Percentiles rank a stretch among this genome's conserved stretches.
These are phyloP conservation scores for Ibycter americanus DNA, from an alignment of 2,797 vertebrate species.

Conservation along the genomic window DNA sequence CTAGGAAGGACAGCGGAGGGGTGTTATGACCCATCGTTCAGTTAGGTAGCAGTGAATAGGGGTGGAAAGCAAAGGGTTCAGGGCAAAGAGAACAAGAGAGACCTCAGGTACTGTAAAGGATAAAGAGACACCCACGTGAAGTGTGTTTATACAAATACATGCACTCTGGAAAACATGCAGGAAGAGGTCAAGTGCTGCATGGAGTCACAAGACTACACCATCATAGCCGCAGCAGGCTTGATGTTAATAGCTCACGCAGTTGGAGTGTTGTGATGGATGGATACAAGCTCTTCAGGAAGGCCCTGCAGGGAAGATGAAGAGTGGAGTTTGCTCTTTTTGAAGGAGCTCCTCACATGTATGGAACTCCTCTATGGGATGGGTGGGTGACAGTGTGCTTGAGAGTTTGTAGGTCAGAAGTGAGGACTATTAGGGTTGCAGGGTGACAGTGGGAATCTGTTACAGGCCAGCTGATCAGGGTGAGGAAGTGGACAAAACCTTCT, in stretches of 20 bases:
- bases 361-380: background rate
- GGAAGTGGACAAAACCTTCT: background rate
- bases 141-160: background rate
- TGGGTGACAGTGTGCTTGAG: background rate
- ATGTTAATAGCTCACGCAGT: background rate
- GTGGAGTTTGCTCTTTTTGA: background rate
- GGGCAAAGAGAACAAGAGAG: background rate
- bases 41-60: background rate
- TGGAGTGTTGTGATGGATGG: background rate
- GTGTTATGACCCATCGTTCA: background rate
- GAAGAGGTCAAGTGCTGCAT: background rate
- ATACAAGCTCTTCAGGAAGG: background rate
- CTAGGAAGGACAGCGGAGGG: background rate
- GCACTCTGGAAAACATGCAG: background rate
- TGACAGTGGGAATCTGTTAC: background rate
- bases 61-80: background rate
- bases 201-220: background rate
- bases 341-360: rapidly evolving
- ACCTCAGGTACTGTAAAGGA: background rate
- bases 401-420: background rate
- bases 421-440: background rate
- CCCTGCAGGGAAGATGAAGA: background rate
- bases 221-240: background rate
- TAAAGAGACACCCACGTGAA: background rate
- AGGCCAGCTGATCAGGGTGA: background rate